Evolutionary conservation across 2,797 vertebrate species (phyloP).

Genomic region (Halcyon badia): DNA sequence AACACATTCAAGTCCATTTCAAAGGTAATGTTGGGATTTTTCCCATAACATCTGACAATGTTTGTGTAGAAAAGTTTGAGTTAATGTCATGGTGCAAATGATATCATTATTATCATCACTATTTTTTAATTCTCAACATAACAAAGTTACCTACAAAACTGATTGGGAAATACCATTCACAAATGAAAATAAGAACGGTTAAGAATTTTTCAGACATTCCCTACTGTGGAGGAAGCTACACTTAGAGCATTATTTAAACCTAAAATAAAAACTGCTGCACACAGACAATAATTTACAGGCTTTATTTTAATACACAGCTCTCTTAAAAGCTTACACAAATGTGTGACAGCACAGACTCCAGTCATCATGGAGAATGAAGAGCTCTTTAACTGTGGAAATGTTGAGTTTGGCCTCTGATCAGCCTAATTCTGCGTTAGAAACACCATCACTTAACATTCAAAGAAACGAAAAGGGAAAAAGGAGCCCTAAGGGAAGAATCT

Average conservation of each 20-base stretch:
- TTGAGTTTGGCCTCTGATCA: not conserved
- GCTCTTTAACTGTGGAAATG: not conserved
- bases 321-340: not conserved
- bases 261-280: not conserved
- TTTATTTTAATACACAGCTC: not conserved
- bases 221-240: not conserved
- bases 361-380: not conserved
- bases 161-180: not conserved
- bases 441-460: not conserved
- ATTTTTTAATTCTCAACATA: not conserved
- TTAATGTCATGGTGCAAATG: not conserved
- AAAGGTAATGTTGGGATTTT: not conserved
- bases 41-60: not conserved
- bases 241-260: not conserved
- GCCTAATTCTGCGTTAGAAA: not conserved
- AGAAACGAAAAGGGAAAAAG: not conserved
- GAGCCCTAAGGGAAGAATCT: not conserved
- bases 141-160: not conserved
- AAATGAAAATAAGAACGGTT: not conserved
- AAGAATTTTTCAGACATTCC: not conserved
- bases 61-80: not conserved
- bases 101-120: not conserved
- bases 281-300: accelerated
- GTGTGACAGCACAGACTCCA: not conserved
- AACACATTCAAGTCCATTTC: not conserved